phyloP scores from a whole-genome alignment of 2,888 invertebrate genomes.

The Heliconius erato region DNA sequence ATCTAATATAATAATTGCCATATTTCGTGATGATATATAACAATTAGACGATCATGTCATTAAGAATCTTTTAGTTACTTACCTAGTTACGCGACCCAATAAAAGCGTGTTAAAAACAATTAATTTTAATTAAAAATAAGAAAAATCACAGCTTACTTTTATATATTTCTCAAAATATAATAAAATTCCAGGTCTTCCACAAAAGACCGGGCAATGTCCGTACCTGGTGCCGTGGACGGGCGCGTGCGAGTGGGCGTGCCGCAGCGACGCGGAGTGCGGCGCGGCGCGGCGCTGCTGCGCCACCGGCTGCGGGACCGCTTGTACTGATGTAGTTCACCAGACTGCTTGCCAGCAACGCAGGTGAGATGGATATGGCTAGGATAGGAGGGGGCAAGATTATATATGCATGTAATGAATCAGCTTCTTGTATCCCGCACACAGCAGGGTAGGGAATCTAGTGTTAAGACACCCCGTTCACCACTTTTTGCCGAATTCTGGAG shows the following conservation, averaged over 20 bases:
- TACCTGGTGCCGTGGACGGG: slow-evolving; percentile 90
- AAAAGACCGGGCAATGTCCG: slow-evolving; percentile 93
- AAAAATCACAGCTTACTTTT: too few relatives aligned
- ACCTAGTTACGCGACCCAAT: too few relatives aligned
- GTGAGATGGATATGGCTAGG: slow-evolving; percentile 52
- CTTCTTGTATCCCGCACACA: too few relatives aligned
- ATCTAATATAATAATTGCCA: too few relatives aligned
- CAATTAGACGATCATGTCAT: too few relatives aligned
- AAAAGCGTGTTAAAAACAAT: not conserved
- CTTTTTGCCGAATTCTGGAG: too few relatives aligned
- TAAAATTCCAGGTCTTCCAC: slow-evolving; percentile 83
- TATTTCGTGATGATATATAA: too few relatives aligned
- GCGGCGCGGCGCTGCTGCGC: slow-evolving; percentile 91
- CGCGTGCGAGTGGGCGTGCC: slow-evolving; percentile 91
- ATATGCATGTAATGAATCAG: too few relatives aligned
- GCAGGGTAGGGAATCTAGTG: too few relatives aligned
- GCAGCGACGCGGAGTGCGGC: slow-evolving; percentile 91
- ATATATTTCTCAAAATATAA: not conserved
- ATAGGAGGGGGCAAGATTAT: too few relatives aligned
- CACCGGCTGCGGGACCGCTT: slow-evolving; percentile 94
- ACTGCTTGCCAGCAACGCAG: slow-evolving; percentile 90
- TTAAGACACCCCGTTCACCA: too few relatives aligned
- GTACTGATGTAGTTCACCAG: slow-evolving; percentile 89
- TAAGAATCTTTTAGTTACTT: too few relatives aligned
- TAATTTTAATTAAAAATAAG: not conserved